Evolutionary conservation across 2,797 vertebrate genomes (phyloP).

Genomic region (Myioborus miniatus): DNA sequence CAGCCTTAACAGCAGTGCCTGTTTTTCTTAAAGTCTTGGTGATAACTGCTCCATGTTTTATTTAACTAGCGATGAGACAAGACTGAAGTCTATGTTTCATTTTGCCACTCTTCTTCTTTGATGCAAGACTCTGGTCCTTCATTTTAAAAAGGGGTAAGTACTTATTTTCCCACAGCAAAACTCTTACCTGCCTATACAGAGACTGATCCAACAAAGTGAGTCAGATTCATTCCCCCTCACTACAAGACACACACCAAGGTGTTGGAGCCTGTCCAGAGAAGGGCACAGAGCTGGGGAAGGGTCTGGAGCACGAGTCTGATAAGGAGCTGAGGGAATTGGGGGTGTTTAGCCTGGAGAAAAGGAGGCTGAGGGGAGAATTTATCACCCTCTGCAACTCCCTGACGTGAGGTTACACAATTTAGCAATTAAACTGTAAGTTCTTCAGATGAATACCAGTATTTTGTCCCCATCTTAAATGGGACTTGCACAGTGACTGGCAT

Average conservation of each 20-base stretch:
- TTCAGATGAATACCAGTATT: background rate
- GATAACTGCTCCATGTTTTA: background rate
- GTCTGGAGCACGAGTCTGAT: background rate
- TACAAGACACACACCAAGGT: background rate
- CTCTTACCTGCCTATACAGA: background rate
- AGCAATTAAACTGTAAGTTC: background rate
- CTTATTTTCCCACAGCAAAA: background rate
- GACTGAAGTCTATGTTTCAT: background rate
- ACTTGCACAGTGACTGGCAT: background rate
- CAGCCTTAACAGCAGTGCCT: background rate
- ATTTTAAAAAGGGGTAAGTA: background rate
- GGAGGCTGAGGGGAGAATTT: background rate
- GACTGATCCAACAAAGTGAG: background rate
- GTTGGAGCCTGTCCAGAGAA: background rate
- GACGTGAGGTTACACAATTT: background rate
- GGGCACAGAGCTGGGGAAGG: background rate
- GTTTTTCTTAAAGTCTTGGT: background rate
- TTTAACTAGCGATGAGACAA: background rate
- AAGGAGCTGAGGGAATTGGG: background rate
- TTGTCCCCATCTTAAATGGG: background rate
- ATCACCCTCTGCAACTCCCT: background rate
- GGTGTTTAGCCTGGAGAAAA: background rate
- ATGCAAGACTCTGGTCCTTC: fast-evolving
- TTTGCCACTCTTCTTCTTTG: background rate
- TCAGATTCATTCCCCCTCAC: background rate